Percentiles rank a stretch among this genome's conserved stretches.
Conservation (phyloP, 2,888 invertebrate genomes). For the Merodon equestris region DNA sequence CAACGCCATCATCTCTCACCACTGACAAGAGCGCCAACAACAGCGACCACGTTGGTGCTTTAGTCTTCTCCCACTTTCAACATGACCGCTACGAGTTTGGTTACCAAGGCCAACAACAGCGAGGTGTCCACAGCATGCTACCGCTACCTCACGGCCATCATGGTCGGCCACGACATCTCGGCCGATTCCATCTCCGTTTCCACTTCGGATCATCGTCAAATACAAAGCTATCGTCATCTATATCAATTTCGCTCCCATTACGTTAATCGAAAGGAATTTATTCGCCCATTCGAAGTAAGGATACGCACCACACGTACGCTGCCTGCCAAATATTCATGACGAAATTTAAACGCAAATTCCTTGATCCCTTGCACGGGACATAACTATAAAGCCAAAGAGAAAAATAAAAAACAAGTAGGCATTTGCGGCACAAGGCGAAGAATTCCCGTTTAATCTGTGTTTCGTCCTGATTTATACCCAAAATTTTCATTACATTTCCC, state of each 20-base stretch:
- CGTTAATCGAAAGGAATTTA: slow-evolving; percentile 53
- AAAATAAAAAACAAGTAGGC: slow-evolving; percentile 12
- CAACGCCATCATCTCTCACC: slow-evolving; percentile 18
- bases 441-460: slow-evolving; percentile 26
- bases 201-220: not conserved
- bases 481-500: slow-evolving; percentile 15
- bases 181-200: not conserved
- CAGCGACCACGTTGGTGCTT: slow-evolving; percentile 17
- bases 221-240: slow-evolving; percentile 29
- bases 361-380: slow-evolving; percentile 27
- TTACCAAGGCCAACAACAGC: slow-evolving; percentile 25
- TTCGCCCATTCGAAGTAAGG: slow-evolving; percentile 39
- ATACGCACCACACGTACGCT: slow-evolving; percentile 21
- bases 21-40: slow-evolving; percentile 14
- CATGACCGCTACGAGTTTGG: not conserved
- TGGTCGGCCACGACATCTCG: not conserved
- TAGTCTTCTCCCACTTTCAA: slow-evolving; percentile 12
- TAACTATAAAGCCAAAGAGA: slow-evolving; percentile 28
- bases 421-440: not conserved
- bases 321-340: slow-evolving; percentile 6
- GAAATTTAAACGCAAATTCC: slow-evolving; percentile 20
- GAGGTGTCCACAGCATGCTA: slow-evolving; percentile 6
- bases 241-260: slow-evolving; percentile 61
- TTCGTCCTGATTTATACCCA: slow-evolving; percentile 29
- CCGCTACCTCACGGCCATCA: no score